These are phyloP conservation scores for Gnathonemus longibarbis DNA, from an alignment of 2,113 vertebrate species.

Conservation along the genomic window DNA sequence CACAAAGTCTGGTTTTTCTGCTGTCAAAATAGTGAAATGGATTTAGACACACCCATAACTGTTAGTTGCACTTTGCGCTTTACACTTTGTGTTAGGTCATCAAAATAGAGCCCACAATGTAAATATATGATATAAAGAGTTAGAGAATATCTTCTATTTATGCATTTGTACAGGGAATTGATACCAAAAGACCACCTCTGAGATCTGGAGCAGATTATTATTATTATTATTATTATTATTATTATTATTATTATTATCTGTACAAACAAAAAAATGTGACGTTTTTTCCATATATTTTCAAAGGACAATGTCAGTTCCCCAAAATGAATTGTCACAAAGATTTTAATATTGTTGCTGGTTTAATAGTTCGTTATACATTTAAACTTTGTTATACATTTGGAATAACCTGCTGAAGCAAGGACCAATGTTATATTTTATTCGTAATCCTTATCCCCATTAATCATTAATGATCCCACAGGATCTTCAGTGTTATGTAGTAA, in stretches of 20 bases:
- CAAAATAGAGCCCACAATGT: not conserved
- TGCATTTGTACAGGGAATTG: not conserved
- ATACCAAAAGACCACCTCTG: not conserved
- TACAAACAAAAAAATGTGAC: not conserved
- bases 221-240: not conserved
- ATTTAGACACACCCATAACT: too few relatives aligned
- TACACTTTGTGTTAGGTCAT: too few relatives aligned
- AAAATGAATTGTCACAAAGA: not conserved
- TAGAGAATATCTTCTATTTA: not conserved
- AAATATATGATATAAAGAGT: not conserved
- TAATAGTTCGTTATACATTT: not conserved
- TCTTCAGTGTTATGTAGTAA: not conserved
- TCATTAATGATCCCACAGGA: not conserved
- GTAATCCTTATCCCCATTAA: not conserved
- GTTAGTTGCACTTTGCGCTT: too few relatives aligned
- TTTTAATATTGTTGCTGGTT: not conserved
- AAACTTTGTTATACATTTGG: not conserved
- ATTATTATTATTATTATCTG: not conserved
- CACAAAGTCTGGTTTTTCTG: too few relatives aligned
- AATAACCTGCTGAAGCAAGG: not conserved
- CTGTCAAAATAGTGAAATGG: too few relatives aligned
- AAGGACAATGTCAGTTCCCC: not conserved
- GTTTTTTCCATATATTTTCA: not conserved
- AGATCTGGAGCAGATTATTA: not conserved
- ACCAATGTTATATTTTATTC: not conserved